A percentile compares a stretch with the other conserved stretches of the same genome.
Conservation (phyloP, 1,140 invertebrate genomes). For the Mizuhopecten yessoensis region DNA sequence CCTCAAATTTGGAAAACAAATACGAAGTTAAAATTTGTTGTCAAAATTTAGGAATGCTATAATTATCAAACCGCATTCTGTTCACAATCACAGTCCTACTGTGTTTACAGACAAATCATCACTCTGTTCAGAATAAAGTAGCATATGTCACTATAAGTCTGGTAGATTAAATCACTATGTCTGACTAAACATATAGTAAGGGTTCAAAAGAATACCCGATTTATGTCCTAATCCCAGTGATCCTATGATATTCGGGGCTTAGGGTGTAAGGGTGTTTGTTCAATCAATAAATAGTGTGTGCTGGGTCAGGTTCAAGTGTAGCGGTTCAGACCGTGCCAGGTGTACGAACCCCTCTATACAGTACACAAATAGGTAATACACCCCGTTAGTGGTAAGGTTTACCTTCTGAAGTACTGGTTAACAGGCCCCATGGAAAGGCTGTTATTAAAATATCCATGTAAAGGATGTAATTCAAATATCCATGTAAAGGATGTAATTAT, state of each 20-base stretch:
- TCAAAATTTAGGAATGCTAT: too few species aligned
- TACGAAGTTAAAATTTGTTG: too few species aligned
- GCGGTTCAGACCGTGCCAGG: not conserved
- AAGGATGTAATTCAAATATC: not conserved
- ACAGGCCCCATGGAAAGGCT: not conserved
- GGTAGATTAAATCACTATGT: too few species aligned
- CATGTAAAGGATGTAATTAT: too few species aligned
- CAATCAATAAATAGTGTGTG: not conserved
- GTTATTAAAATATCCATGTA: not conserved
- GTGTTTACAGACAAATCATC: too few species aligned
- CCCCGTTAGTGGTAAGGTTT: not conserved
- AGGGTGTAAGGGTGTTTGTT: not conserved
- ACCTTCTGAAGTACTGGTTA: not conserved
- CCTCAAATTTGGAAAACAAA: too few species aligned
- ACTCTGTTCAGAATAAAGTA: too few species aligned
- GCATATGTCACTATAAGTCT: too few species aligned
- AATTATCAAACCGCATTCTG: too few species aligned
- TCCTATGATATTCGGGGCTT: not conserved
- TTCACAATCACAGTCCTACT: too few species aligned
- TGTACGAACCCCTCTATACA: not conserved
- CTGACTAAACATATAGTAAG: too few species aligned
- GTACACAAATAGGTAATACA: not conserved
- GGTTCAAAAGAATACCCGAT: too few species aligned
- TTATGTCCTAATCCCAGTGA: not conserved
- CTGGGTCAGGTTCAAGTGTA: not conserved